Percentiles rank a stretch among this genome's conserved stretches.
phyloP scores from a whole-genome alignment of 2,888 invertebrate genomes.

The Dorcus parallelipipedus region DNA sequence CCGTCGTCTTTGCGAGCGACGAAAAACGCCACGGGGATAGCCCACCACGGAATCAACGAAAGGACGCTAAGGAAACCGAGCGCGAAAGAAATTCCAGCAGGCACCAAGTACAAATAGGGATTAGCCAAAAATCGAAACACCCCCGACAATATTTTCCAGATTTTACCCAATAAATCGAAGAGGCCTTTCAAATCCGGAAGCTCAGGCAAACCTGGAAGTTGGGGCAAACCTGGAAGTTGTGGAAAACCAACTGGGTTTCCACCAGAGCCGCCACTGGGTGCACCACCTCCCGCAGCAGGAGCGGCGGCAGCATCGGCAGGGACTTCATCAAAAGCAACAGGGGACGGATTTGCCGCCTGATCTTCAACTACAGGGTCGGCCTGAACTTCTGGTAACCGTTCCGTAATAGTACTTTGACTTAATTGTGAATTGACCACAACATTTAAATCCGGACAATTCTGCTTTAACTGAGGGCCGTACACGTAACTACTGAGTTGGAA shows the following conservation, averaged over 20 bases:
- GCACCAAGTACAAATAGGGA: conserved; percentile 57
- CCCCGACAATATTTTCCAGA: conserved; percentile 12
- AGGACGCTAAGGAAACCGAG: conserved; percentile 61
- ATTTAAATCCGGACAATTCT: conserved; percentile 65
- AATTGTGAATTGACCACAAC: conserved; percentile 69
- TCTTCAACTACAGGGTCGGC: conserved; percentile 36
- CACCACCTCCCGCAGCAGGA: conserved; percentile 2
- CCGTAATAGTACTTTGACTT: conserved; percentile 50
- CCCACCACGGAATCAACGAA: conserved; percentile 51
- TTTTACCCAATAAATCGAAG: conserved; percentile 27
- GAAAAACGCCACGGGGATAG: conserved; percentile 16
- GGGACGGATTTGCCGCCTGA: conserved; percentile 41
- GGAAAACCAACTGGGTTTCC: conserved; percentile 10
- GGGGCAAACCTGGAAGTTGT: conserved; percentile 31
- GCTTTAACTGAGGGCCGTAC: conserved; percentile 20
- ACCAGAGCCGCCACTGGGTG: conserved; percentile 17
- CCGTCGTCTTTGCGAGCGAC: conserved; percentile 24
- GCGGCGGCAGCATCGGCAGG: conserved; percentile 13
- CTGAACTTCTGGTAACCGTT: conserved; percentile 42
- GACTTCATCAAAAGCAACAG: conserved; percentile 32
- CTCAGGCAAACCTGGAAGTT: conserved; percentile 27
- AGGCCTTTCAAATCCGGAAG: conserved; percentile 37
- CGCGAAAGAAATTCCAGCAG: conserved; percentile 60
- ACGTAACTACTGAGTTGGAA: conserved; percentile 48
- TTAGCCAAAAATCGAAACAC: conserved; percentile 30